These are phyloP conservation scores for Mus minutoides DNA, from an alignment of 2,797 vertebrate species.

Conservation along the genomic window DNA sequence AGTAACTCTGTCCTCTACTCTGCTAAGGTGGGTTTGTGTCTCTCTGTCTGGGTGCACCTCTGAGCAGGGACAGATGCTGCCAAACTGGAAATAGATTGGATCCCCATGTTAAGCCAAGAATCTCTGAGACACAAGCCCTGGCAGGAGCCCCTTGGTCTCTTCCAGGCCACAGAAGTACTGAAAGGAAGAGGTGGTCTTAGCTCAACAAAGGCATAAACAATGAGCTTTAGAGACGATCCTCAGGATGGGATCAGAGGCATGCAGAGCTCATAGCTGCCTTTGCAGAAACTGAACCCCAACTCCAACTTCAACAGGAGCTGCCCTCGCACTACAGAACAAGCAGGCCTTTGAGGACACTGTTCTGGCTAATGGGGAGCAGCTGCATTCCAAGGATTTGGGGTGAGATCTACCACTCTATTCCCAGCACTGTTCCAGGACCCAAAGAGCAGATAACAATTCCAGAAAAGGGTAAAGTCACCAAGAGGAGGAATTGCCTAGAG, in stretches of 20 bases:
- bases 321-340: not conserved
- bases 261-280: not conserved
- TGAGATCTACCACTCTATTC: not conserved
- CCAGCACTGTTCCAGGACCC: not conserved
- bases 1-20: not conserved
- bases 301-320: not conserved
- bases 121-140: not conserved
- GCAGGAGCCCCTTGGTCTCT: fast-evolving
- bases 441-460: not conserved
- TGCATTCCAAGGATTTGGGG: not conserved
- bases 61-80: not conserved
- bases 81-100: not conserved
- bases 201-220: not conserved
- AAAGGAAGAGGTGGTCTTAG: not conserved
- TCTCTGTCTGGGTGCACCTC: not conserved
- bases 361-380: not conserved
- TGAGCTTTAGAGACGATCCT: fast-evolving
- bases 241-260: not conserved
- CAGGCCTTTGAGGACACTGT: not conserved
- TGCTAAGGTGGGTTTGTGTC: no score
- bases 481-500: not conserved
- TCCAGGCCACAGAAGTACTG: not conserved
- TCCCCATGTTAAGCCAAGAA: not conserved
- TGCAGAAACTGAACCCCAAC: no score
- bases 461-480: not conserved